phyloP scores from a whole-genome alignment of 2,888 invertebrate genomes.

The Cheilosia scutellata region DNA sequence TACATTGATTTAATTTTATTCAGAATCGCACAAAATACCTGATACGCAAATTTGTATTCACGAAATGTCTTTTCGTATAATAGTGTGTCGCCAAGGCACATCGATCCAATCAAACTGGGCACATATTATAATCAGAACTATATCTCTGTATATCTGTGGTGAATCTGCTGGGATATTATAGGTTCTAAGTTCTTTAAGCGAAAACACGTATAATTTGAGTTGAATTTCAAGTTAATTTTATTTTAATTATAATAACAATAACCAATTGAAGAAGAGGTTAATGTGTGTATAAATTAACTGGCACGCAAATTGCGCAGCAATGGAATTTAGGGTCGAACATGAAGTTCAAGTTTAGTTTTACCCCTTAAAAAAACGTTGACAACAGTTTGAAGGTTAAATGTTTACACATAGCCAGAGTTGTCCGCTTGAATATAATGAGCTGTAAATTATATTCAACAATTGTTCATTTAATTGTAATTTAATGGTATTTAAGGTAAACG shows the following conservation, averaged over 20 bases:
- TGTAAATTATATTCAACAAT: no score
- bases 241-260: constrained; percentile 41
- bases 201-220: constrained; percentile 30
- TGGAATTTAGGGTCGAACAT: constrained; percentile 13
- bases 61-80: neutral
- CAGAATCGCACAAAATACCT: constrained; percentile 55
- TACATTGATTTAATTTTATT: constrained; percentile 36
- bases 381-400: constrained; percentile 4
- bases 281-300: neutral
- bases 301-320: constrained; percentile 21
- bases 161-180: neutral
- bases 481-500: no score
- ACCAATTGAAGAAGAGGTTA: constrained; percentile 6
- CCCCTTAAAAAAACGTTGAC: neutral
- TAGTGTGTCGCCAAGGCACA: neutral
- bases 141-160: neutral
- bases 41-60: constrained; percentile 45
- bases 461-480: no score
- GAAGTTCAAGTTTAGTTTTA: constrained; percentile 31
- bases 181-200: neutral
- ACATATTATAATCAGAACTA: constrained; percentile 33
- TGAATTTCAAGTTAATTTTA: constrained; percentile 38
- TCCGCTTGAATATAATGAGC: neutral
- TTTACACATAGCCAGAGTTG: neutral
- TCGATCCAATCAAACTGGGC: constrained; percentile 35